These are phyloP conservation scores for Trachelus iudaicus DNA, from an alignment of 2,888 invertebrate species.

Conservation along the genomic window DNA sequence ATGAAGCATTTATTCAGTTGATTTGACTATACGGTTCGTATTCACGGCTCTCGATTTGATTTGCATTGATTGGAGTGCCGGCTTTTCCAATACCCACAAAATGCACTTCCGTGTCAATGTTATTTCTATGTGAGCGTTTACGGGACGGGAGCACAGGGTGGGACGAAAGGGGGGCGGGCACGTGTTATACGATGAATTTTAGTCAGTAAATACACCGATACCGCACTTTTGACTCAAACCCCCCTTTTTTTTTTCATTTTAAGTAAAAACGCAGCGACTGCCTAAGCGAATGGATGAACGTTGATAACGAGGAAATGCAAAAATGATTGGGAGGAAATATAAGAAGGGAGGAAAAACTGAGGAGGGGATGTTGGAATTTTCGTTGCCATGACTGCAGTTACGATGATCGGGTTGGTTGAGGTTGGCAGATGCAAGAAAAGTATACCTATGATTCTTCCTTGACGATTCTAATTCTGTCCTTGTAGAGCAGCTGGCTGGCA, in stretches of 20 bases:
- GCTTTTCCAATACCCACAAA: slow-evolving; percentile 31
- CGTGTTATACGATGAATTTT: not conserved
- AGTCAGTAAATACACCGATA: not conserved
- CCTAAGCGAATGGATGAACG: not conserved
- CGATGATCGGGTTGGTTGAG: not conserved
- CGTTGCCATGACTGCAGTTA: not conserved
- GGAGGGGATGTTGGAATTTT: not conserved
- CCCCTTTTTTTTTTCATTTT: not conserved
- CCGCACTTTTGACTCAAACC: not conserved
- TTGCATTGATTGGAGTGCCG: slow-evolving; percentile 65
- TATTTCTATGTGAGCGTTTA: not conserved
- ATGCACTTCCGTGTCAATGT: not conserved
- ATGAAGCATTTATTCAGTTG: slow-evolving; percentile 63
- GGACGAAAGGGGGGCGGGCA: not conserved
- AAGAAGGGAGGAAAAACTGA: not conserved
- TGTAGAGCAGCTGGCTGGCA: not conserved
- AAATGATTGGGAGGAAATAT: not conserved
- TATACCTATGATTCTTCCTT: not conserved
- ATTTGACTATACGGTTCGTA: slow-evolving; percentile 60
- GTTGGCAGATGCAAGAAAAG: not conserved
- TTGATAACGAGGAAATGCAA: not conserved
- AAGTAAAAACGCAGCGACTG: not conserved
- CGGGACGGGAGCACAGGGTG: not conserved
- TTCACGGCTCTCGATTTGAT: slow-evolving; percentile 61
- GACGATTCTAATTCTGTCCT: not conserved